Percentiles rank a stretch among this genome's conserved stretches.
Conservation (phyloP, 2,888 invertebrate genomes). For the Pycnomerus fuliginosus region DNA sequence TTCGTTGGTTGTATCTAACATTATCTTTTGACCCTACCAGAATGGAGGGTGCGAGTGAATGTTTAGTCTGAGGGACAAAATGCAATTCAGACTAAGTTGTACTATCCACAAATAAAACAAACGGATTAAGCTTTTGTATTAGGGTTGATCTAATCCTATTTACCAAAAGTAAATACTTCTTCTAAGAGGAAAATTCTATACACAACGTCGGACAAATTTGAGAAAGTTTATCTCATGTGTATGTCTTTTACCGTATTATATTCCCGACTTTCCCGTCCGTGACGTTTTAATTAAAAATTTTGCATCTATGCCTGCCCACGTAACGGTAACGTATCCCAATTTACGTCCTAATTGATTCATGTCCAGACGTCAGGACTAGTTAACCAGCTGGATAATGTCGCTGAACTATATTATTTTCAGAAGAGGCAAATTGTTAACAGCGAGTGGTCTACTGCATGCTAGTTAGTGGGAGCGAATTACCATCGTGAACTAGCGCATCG, state of each 20-base stretch:
- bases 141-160: too few species aligned
- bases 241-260: too few species aligned
- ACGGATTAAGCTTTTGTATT: neutral
- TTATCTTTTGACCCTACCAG: constrained; percentile 15
- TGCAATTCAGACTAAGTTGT: neutral
- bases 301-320: neutral
- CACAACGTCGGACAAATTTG: too few species aligned
- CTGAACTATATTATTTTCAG: neutral
- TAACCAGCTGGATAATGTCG: neutral
- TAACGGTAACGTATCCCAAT: constrained; percentile 4
- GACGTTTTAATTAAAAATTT: constrained; percentile 2
- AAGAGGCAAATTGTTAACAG: too few species aligned
- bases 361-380: constrained; percentile 15
- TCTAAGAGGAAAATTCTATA: too few species aligned
- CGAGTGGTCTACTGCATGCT: constrained; percentile 2
- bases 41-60: neutral
- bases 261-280: neutral
- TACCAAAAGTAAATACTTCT: too few species aligned
- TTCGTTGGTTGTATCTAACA: constrained; percentile 8
- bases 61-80: neutral
- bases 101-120: neutral
- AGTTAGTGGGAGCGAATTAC: constrained; percentile 18
- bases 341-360: constrained; percentile 17
- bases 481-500: constrained; percentile 12
- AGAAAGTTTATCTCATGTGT: too few species aligned